Conservation (phyloP, 2,797 vertebrate genomes). For the Orientallactaga sibirica region DNA sequence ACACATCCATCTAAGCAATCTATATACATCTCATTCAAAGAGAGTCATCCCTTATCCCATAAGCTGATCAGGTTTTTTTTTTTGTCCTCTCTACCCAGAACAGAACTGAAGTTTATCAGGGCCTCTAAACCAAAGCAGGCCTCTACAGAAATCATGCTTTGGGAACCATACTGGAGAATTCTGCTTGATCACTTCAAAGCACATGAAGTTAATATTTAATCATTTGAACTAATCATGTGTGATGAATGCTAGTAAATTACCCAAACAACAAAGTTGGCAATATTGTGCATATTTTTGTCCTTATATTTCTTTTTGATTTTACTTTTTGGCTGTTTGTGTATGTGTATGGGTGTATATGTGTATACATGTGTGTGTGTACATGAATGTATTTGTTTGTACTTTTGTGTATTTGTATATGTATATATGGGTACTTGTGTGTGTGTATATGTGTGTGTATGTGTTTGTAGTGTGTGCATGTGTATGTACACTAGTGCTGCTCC, state of each 20-base stretch:
- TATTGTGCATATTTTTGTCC: not conserved
- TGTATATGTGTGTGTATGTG: too few relatives aligned
- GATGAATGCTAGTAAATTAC: slow-evolving; percentile 6
- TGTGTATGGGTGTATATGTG: too few relatives aligned
- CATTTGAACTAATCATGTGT: not conserved
- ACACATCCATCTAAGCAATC: not conserved
- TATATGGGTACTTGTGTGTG: too few relatives aligned
- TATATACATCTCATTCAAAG: not conserved
- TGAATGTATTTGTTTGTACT: too few relatives aligned
- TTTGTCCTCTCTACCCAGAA: not conserved
- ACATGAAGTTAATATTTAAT: not conserved
- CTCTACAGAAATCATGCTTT: slow-evolving; percentile 46
- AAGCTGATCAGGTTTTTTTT: not conserved
- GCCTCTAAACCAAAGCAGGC: not conserved
- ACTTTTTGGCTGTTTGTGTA: too few relatives aligned
- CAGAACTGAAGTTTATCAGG: not conserved
- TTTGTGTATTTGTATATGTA: too few relatives aligned
- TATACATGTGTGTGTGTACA: too few relatives aligned
- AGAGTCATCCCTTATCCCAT: not conserved
- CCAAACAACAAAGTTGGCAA: slow-evolving; percentile 26
- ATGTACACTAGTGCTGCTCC: too few relatives aligned
- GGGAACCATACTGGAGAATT: not conserved
- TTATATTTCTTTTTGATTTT: too few relatives aligned
- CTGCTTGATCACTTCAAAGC: slow-evolving; percentile 6
- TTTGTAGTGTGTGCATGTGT: too few relatives aligned